Evolutionary conservation across 2,888 invertebrate species (phyloP), one percentile per base, ranked within the genome.

Genomic region (Eupithecia insigniata): DNA sequence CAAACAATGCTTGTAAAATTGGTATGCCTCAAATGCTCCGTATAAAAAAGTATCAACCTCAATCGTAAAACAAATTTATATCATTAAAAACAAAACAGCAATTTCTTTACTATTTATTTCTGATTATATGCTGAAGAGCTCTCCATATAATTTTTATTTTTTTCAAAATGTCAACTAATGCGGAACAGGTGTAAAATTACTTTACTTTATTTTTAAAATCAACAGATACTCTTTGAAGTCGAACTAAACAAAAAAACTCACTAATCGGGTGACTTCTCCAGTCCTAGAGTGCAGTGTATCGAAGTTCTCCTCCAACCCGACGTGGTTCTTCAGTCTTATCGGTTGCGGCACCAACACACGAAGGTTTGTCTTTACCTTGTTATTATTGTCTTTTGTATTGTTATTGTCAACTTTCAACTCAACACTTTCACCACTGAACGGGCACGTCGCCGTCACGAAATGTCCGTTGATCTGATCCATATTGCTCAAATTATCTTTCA

Each of bases 321-420:
- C 73, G 77, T 89, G 87, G 74, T 93, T 92, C 79, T 87, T 89
- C 82, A 94, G 80, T 76, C 85, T 87, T 69, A 93, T 82, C 6
- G 93, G 91, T 55, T 89, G 90, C n/a, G 90, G 87, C 76, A 93
- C 89, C 84, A 91, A 92, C 8, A 94, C 82, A 28, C 88, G 87
- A 61, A 93, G 84, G 65, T 87, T 87, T 3, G 89, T 86, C 76
- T 91, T 93, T 77, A 82, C 85, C 70, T 86, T 62, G 32, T 34
- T 32, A 12, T n/a, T 62, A 32, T 22, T 62, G 1, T 32, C 32
- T n/a, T 62, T 90, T 14, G 73, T 69, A 66, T 71, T 77, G 30
- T 72, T 78, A 64, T 87, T 80, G 66, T 85, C 84, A 77, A 80
- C 81, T 75, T 84, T 86, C 43, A 84, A 78, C 72, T 85, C 83